These are phyloP conservation scores for Athripsodes cinereus DNA, from an alignment of 2,888 invertebrate species.

Conservation along the genomic window DNA sequence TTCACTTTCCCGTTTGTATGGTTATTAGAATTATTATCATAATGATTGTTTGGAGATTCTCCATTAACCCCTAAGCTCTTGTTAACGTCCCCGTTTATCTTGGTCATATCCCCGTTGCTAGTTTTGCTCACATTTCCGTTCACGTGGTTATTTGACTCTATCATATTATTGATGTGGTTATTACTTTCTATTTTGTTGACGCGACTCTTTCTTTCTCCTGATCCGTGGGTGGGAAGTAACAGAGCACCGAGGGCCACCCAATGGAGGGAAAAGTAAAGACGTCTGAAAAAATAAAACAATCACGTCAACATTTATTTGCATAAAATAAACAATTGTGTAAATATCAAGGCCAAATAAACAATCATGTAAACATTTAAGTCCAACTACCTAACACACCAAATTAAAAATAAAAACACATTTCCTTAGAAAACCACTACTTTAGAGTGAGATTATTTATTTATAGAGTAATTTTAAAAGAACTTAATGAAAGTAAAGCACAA, in stretches of 20 bases:
- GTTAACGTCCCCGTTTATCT: slow-evolving; percentile 3
- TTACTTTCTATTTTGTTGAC: not conserved
- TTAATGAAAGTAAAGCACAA: too few relatives aligned
- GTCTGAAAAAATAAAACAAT: slow-evolving; percentile 43
- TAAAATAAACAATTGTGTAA: too few relatives aligned
- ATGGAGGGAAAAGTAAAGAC: slow-evolving; percentile 50
- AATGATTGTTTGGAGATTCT: not conserved
- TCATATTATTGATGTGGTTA: not conserved
- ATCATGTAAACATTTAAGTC: too few relatives aligned
- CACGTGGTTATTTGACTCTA: not conserved
- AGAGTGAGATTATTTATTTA: too few relatives aligned
- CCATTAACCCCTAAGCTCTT: not conserved
- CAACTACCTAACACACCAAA: too few relatives aligned
- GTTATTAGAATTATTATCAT: slow-evolving; percentile 19
- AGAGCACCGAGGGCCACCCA: slow-evolving; percentile 46
- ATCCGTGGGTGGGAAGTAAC: slow-evolving; percentile 36
- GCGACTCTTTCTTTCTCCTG: not conserved
- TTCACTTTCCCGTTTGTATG: slow-evolving; percentile 39
- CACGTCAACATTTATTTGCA: too few relatives aligned
- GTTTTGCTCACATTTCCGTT: slow-evolving; percentile 16
- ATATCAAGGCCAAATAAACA: too few relatives aligned
- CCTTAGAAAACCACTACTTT: too few relatives aligned
- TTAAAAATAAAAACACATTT: too few relatives aligned
- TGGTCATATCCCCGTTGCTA: not conserved
- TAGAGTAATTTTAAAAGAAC: too few relatives aligned